Percentiles rank a stretch among this genome's conserved stretches.
Evolutionary conservation across 1,140 invertebrate genomes (phyloP).

Genomic region (Trigoniulus corallinus): DNA sequence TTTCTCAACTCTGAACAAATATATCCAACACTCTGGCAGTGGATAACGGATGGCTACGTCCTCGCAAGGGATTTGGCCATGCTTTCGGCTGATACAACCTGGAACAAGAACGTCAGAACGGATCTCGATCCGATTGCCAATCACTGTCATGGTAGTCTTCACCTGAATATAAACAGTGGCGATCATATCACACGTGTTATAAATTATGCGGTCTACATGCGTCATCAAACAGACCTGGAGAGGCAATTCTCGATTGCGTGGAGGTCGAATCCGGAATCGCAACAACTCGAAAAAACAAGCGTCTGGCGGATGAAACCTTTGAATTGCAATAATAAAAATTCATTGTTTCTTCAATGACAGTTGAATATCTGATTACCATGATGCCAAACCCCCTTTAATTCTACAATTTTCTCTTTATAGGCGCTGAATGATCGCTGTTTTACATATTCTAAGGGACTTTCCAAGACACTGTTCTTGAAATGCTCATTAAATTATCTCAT

Average conservation of each 20-base stretch:
- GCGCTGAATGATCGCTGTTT: too few relatives aligned
- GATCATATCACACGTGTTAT: constrained; percentile 2
- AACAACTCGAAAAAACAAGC: constrained; percentile 95
- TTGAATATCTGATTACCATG: too few relatives aligned
- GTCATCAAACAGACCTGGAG: constrained; percentile 82
- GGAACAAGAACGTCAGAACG: constrained; percentile 87
- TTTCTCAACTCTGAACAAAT: constrained; percentile 94
- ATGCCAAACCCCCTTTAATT: too few relatives aligned
- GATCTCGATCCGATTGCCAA: constrained; percentile 53
- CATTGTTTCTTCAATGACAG: background rate
- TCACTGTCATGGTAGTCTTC: constrained; percentile 13
- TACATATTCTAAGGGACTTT: too few relatives aligned
- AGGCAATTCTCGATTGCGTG: constrained; percentile 90
- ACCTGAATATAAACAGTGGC: constrained; percentile 12
- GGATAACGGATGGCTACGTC: constrained; percentile 94
- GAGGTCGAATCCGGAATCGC: constrained; percentile 88
- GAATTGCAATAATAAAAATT: constrained; percentile 9
- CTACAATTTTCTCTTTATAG: too few relatives aligned
- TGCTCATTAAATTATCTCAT: too few relatives aligned
- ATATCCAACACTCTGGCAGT: constrained; percentile 98
- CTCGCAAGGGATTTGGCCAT: constrained; percentile 84
- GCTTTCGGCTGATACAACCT: constrained; percentile 83
- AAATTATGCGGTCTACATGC: background rate
- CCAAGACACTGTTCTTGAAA: too few relatives aligned
- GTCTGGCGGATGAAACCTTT: constrained; percentile 92